Evolutionary conservation across 2,113 vertebrate genomes (phyloP), one percentile per base, ranked within the genome.

Genomic region (Gasterosteus nipponicus): DNA sequence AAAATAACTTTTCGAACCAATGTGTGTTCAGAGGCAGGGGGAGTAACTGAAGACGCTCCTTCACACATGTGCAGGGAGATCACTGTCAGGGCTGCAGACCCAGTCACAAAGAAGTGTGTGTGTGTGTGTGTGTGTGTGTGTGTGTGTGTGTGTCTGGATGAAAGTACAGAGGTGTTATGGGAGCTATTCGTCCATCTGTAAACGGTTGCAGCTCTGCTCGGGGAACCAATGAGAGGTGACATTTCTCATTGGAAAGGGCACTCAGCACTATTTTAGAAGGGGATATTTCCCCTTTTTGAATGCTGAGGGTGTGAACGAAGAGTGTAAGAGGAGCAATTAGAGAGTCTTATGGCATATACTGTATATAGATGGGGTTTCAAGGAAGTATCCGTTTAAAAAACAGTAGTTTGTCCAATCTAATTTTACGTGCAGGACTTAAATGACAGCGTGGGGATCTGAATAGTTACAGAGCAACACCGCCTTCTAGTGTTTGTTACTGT

Each of bases 1-100:
- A 94, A 93, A 96, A 96, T 94, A 95, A 92, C 93, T 91, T 86
- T 87, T 76, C 64, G 80, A 82, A 85, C 86, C 84, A 63, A 72
- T 88, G 84, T 85, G 88, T 87, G 74, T 84, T 84, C 75, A 85
- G 73, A 92, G 69, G 87, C 88, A 86, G 72, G 75, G 81, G 22
- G 76, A 85, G 95, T 93, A 95, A 96, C 93, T 73, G 89, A 95
- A 96, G 94, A 94, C 35, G 86, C 10, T 88, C 66, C 89, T 90
- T 90, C 90, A 86, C 94, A 92, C 95, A 93, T 95, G 95, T 89
- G 86, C 86, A 0, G 82, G 89, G 91, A 89, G 92, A 96, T 97
- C 96, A 96, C 93, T 96, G 96, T 97, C 96, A 96, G 31, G 38
- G 80, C 81, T 88, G 58, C 80, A 69, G 58, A 85, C 77, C 87